Evolutionary conservation across 2,113 vertebrate genomes (phyloP).

Genomic region (Rhombomys opimus): DNA sequence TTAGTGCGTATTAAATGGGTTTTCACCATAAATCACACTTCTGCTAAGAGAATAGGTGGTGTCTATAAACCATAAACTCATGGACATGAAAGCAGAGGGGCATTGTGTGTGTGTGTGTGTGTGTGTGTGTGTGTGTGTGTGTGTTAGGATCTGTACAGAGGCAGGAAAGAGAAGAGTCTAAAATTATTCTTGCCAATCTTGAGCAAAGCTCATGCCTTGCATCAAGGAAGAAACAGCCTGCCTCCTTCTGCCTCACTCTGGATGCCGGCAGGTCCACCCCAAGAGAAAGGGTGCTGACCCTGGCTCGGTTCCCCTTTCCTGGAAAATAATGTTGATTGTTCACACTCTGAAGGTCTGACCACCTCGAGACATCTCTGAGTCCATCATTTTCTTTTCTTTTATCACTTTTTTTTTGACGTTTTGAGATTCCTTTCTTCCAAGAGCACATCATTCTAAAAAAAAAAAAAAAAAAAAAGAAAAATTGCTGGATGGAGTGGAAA

Average conservation of each 20-base stretch:
- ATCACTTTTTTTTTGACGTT: not conserved
- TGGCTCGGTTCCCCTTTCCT: slow-evolving; percentile 37
- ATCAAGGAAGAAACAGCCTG: not conserved
- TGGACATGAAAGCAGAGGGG: not conserved
- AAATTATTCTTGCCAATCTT: not conserved
- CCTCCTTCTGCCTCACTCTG: not conserved
- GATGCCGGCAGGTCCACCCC: not conserved
- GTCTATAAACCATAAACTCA: not conserved
- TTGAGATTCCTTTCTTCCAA: not conserved
- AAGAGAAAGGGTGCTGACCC: not conserved
- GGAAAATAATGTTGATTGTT: not conserved
- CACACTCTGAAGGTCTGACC: not conserved
- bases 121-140: not conserved
- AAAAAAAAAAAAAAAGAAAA: not conserved
- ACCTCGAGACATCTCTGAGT: not conserved
- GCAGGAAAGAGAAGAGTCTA: not conserved
- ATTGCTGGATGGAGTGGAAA: not conserved
- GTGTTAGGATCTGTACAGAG: not conserved
- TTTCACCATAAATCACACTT: not conserved
- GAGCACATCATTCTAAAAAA: not conserved
- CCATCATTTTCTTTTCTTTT: not conserved
- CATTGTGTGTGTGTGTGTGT: not conserved
- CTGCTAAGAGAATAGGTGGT: not conserved
- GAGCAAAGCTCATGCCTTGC: not conserved
- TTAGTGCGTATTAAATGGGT: not conserved